Conservation (phyloP, 2,797 vertebrate species). For the Argya squamiceps region DNA sequence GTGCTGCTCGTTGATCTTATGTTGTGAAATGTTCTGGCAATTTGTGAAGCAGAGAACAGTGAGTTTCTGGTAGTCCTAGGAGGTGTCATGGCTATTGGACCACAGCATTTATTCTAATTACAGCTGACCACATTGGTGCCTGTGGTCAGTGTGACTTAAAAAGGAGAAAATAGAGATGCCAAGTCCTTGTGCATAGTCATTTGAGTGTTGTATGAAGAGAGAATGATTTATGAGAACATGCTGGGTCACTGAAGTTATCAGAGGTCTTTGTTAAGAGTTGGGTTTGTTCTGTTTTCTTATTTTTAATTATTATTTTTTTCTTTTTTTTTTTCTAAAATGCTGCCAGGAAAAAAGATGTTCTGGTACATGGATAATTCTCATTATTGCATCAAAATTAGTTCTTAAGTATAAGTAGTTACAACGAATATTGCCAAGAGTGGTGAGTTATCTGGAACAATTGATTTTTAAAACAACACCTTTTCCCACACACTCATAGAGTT, state of each 20-base stretch:
- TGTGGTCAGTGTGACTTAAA: background rate
- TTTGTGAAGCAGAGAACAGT: background rate
- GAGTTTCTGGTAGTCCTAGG: background rate
- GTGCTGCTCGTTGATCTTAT: background rate
- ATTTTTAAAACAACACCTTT: background rate
- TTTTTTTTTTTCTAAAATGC: background rate
- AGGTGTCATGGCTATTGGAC: background rate
- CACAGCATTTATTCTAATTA: background rate
- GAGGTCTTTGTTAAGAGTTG: background rate
- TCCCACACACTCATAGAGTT: background rate
- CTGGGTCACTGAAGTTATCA: background rate
- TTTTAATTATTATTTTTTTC: no score
- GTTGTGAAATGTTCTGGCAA: conserved; percentile 16
- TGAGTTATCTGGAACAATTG: background rate
- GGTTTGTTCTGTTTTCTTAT: background rate
- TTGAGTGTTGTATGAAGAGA: background rate
- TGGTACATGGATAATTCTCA: background rate
- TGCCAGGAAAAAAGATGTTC: background rate
- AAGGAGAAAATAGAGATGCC: background rate
- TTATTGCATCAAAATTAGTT: background rate
- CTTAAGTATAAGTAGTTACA: background rate
- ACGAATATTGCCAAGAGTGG: background rate
- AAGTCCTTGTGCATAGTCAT: background rate
- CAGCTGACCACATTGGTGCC: background rate
- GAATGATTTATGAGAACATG: background rate